phyloP scores from a whole-genome alignment of 2,888 invertebrate species.

The Prenolepis imparis region DNA sequence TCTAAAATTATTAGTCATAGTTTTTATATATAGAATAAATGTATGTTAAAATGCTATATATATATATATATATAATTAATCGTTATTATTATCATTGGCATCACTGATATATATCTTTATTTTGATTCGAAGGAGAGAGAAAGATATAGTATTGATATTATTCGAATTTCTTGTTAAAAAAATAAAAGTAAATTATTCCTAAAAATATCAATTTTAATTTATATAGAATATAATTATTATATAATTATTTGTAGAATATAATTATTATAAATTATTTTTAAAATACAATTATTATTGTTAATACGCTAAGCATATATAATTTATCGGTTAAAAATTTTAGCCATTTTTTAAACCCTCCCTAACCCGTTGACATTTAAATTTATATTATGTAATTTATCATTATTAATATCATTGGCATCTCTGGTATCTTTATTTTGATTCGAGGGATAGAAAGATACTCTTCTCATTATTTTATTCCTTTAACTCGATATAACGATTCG shows the following conservation, averaged over 20 bases:
- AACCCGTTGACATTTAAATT: no score
- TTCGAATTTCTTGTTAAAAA: not conserved
- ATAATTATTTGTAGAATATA: not conserved
- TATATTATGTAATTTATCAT: not conserved
- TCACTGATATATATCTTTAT: no score
- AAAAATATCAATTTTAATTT: not conserved
- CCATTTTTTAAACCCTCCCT: no score
- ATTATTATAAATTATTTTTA: no score
- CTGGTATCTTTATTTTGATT: not conserved
- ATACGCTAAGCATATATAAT: no score
- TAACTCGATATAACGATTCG: constrained; percentile 22
- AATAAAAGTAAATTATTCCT: constrained; percentile 2
- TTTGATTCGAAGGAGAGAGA: no score
- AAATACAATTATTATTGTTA: no score
- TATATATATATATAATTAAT: no score
- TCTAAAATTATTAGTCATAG: not conserved
- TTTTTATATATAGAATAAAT: not conserved
- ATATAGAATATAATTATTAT: not conserved
- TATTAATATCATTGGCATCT: not conserved
- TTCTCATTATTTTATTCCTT: constrained; percentile 26
- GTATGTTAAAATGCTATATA: no score
- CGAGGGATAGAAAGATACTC: not conserved
- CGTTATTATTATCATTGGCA: no score
- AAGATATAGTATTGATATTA: no score
- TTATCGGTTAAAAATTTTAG: no score